A percentile compares a stretch with the other conserved stretches of the same genome.
Evolutionary conservation across 2,797 vertebrate species (phyloP).

Genomic region (Nasua narica): DNA sequence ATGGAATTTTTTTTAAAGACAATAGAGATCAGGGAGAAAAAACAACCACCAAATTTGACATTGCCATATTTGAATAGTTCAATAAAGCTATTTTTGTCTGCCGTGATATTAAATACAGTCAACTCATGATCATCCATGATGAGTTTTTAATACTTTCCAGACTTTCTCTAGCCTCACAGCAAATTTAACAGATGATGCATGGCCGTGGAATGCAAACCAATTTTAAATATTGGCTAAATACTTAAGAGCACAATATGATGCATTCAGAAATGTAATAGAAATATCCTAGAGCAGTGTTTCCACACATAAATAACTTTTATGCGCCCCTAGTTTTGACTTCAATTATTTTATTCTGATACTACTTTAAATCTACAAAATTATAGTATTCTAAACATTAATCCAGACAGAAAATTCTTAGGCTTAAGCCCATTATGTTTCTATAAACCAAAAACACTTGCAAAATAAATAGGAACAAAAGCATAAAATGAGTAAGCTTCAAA

Average conservation of each 20-base stretch:
- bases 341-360: slow-evolving; percentile 1
- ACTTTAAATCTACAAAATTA: slow-evolving; percentile 5
- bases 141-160: slow-evolving; percentile 49
- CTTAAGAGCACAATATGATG: slow-evolving; percentile 4
- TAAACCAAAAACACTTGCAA: neutral
- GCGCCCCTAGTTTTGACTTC: slow-evolving; percentile 5
- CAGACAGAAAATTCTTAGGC: neutral
- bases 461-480: neutral
- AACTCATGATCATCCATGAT: neutral
- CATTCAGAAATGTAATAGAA: slow-evolving; percentile 20
- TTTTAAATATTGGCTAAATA: slow-evolving; percentile 47
- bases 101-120: slow-evolving; percentile 26
- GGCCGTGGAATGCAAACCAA: slow-evolving; percentile 22
- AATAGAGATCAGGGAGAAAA: neutral
- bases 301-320: slow-evolving; percentile 18
- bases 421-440: neutral
- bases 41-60: neutral
- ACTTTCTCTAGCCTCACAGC: neutral
- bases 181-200: neutral
- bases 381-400: slow-evolving; percentile 30
- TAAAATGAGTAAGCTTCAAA: neutral
- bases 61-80: neutral
- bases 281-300: neutral
- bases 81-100: slow-evolving; percentile 33
- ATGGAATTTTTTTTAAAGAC: neutral